Conservation (phyloP, 2,797 vertebrate species). For the Lutjanus campechanus region DNA sequence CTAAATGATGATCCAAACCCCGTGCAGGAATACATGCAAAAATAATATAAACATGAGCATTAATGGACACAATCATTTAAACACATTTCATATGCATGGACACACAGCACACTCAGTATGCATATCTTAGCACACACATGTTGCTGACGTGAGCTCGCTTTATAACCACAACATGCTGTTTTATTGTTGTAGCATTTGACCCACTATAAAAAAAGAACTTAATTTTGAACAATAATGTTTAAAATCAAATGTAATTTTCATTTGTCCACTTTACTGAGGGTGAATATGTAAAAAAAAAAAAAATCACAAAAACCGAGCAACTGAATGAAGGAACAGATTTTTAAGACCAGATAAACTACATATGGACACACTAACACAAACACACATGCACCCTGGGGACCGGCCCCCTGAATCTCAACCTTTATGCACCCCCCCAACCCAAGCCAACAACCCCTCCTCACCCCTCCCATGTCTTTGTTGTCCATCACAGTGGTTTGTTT, state of each 20-base stretch:
- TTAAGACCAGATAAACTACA: conserved; percentile 37
- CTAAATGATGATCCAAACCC: neutral
- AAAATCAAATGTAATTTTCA: neutral
- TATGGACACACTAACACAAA: conserved; percentile 46
- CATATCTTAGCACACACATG: conserved; percentile 20
- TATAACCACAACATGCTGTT: conserved; percentile 27
- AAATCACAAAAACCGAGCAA: neutral
- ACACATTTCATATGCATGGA: conserved; percentile 8
- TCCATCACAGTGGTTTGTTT: conserved; percentile 78
- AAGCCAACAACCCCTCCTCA: conserved; percentile 24
- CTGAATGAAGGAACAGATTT: conserved; percentile 12
- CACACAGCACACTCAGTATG: conserved; percentile 14
- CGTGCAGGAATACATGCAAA: neutral
- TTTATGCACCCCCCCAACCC: conserved; percentile 44
- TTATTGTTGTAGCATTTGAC: conserved; percentile 15
- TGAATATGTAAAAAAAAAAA: neutral
- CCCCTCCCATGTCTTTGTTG: conserved; percentile 68
- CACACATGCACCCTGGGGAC: conserved; percentile 53
- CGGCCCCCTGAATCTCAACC: conserved; percentile 60
- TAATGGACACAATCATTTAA: conserved; percentile 2
- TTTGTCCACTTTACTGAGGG: neutral
- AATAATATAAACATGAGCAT: conserved; percentile 16
- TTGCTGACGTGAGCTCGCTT: conserved; percentile 17
- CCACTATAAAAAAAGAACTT: neutral
- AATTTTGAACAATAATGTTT: too few relatives aligned